These are phyloP conservation scores for Aphodius granarius DNA, from an alignment of 2,888 invertebrate species.

Conservation along the genomic window DNA sequence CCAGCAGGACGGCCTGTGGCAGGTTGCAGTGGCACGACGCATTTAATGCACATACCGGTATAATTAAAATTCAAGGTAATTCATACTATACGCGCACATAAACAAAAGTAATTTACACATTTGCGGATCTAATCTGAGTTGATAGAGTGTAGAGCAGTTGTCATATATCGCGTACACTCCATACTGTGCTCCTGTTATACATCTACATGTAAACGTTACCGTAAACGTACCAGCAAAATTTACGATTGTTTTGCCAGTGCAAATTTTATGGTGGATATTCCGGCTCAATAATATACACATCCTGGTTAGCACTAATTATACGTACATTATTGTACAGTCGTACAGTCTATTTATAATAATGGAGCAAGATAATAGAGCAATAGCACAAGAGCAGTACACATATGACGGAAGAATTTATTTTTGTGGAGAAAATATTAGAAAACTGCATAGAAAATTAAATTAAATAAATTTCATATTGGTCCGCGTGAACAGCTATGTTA, in stretches of 20 bases:
- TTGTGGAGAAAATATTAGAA: too few species aligned
- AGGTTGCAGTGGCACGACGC: too few species aligned
- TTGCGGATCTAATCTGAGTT: slow-evolving; percentile 37
- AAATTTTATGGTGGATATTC: slow-evolving; percentile 23
- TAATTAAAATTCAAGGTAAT: slow-evolving; percentile 38
- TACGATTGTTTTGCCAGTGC: slow-evolving; percentile 26
- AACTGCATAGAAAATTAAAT: too few species aligned
- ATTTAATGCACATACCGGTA: background rate
- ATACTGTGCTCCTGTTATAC: slow-evolving; percentile 20
- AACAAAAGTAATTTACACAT: slow-evolving; percentile 37
- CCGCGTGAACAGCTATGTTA: too few species aligned
- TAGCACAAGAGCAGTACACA: too few species aligned
- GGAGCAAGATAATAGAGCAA: too few species aligned
- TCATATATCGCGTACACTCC: slow-evolving; percentile 28
- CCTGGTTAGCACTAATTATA: slow-evolving; percentile 17
- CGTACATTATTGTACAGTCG: too few species aligned
- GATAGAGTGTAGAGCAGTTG: slow-evolving; percentile 31
- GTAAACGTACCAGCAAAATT: slow-evolving; percentile 22
- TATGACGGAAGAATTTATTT: too few species aligned
- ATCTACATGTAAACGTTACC: slow-evolving; percentile 25
- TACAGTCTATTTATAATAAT: too few species aligned
- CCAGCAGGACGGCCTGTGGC: background rate
- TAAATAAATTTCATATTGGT: too few species aligned
- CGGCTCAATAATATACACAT: slow-evolving; percentile 14
- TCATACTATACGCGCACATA: slow-evolving; percentile 30